Evolutionary conservation across 2,888 invertebrate genomes (phyloP).

Genomic region (Willowsia nigromaculata): DNA sequence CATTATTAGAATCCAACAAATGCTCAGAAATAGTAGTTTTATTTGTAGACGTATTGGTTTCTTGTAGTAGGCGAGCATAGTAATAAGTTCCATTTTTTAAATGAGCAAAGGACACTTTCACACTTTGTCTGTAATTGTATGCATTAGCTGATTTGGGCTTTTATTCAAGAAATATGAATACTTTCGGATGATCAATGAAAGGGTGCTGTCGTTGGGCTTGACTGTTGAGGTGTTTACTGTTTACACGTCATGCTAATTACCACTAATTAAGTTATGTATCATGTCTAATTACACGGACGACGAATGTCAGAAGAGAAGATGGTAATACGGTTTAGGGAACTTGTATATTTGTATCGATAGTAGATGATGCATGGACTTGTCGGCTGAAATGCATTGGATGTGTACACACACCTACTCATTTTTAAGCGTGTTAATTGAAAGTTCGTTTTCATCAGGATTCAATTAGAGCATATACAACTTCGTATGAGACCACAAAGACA

Average conservation of each 20-base stretch:
- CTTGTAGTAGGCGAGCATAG: not conserved
- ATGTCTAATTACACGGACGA: conserved; percentile 47
- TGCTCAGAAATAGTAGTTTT: no score
- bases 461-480: not conserved
- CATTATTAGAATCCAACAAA: no score
- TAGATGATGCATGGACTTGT: no score
- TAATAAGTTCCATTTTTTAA: not conserved
- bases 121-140: conserved; percentile 1
- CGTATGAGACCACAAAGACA: not conserved
- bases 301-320: not conserved
- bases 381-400: not conserved
- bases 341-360: not conserved
- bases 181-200: conserved; percentile 52
- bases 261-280: conserved; percentile 66
- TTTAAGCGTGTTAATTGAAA: not conserved
- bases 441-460: not conserved
- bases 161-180: not conserved
- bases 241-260: conserved; percentile 68
- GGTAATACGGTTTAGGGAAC: not conserved
- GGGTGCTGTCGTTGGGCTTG: conserved; percentile 19
- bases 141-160: not conserved
- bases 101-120: not conserved
- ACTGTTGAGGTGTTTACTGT: conserved; percentile 56
- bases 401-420: not conserved
- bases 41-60: not conserved